These are phyloP conservation scores for Pimpla rufipes DNA, from an alignment of 2,888 invertebrate genomes.

Conservation along the genomic window DNA sequence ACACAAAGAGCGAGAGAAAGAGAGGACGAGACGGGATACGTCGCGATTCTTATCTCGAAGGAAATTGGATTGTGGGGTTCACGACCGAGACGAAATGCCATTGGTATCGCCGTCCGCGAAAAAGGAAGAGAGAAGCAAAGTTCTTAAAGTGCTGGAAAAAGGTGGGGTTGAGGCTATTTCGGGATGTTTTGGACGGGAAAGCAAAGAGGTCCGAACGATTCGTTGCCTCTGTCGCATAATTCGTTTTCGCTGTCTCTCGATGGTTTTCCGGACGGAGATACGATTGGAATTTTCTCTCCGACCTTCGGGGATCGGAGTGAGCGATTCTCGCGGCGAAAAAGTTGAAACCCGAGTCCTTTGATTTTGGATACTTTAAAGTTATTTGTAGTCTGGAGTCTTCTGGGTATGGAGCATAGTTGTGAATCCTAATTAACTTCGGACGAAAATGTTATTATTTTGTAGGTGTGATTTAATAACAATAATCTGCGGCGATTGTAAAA, in stretches of 20 bases:
- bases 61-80: constrained; percentile 8
- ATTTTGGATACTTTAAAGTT: too few species aligned
- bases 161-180: constrained; percentile 9
- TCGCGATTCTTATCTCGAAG: constrained; percentile 22
- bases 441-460: too few species aligned
- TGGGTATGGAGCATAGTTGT: too few species aligned
- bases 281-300: not conserved
- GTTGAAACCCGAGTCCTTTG: too few species aligned
- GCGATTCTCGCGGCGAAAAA: not conserved
- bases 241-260: not conserved
- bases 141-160: constrained; percentile 2
- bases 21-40: not conserved
- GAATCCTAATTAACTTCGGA: too few species aligned
- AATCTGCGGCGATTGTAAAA: too few species aligned
- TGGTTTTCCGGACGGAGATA: not conserved
- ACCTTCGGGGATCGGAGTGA: not conserved
- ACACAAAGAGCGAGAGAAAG: not conserved
- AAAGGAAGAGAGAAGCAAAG: not conserved
- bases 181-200: not conserved
- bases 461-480: too few species aligned
- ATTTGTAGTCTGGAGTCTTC: too few species aligned
- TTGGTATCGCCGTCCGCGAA: not conserved
- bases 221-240: not conserved
- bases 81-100: not conserved
- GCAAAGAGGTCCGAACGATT: constrained; percentile 1